Conservation (phyloP, 1,140 invertebrate genomes). For the Aleiodes sp. region DNA sequence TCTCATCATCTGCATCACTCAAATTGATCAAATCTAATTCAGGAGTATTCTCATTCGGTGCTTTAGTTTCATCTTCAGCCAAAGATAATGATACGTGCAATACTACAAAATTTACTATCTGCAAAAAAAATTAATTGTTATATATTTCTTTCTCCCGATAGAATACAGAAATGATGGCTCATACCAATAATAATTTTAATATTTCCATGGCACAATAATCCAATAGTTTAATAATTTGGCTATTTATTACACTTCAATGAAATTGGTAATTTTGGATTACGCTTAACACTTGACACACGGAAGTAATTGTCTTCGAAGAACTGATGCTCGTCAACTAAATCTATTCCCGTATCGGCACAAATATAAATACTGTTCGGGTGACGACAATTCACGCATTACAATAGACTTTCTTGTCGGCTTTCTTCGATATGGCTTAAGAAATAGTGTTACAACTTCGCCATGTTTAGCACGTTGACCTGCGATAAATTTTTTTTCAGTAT, state of each 20-base stretch:
- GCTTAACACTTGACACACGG: slow-evolving; percentile 41
- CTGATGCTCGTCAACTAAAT: slow-evolving; percentile 56
- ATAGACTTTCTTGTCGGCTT: slow-evolving; percentile 67
- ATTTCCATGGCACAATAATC: slow-evolving; percentile 34
- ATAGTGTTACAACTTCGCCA: slow-evolving; percentile 58
- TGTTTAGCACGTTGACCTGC: slow-evolving; percentile 40
- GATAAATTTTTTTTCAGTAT: too few species aligned
- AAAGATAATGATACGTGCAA: background rate
- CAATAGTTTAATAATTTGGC: too few species aligned
- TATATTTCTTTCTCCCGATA: background rate
- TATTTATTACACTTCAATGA: too few species aligned
- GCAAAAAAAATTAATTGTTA: background rate
- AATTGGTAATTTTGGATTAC: too few species aligned
- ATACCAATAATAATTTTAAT: slow-evolving; percentile 54
- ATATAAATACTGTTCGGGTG: slow-evolving; percentile 65
- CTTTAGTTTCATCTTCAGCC: background rate
- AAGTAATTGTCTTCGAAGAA: slow-evolving; percentile 51
- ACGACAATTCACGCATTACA: slow-evolving; percentile 66
- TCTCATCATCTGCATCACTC: slow-evolving; percentile 22
- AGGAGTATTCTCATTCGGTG: background rate
- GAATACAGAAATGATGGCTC: slow-evolving; percentile 11
- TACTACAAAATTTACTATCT: background rate
- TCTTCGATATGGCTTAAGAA: slow-evolving; percentile 64
- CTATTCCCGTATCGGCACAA: slow-evolving; percentile 59
- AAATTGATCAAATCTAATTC: too few species aligned